phyloP scores from a whole-genome alignment of 2,888 invertebrate genomes.

The Heliconius sara region DNA sequence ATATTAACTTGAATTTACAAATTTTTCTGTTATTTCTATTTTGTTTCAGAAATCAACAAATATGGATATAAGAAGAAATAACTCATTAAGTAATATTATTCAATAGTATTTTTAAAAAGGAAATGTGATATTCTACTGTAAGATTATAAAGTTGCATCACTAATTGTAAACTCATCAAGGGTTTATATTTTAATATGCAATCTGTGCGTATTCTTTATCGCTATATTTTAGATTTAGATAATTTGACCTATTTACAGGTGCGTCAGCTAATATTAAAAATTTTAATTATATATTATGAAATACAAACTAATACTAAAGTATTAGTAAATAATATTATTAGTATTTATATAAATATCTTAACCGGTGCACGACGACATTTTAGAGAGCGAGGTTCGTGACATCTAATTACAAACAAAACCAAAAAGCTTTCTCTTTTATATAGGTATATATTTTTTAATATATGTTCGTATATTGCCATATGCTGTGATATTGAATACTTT shows the following conservation, averaged over 20 bases:
- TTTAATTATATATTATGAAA: no score
- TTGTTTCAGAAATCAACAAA: slow-evolving; percentile 87
- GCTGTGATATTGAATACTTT: slow-evolving; percentile 22
- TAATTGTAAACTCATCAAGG: slow-evolving; percentile 14
- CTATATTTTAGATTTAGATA: slow-evolving; percentile 14
- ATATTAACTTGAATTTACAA: not conserved
- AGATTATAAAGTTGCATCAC: slow-evolving; percentile 25
- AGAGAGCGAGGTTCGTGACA: not conserved
- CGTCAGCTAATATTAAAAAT: no score
- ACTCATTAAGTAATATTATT: slow-evolving; percentile 36
- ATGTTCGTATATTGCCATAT: not conserved
- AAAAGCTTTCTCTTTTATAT: no score
- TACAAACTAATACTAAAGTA: no score
- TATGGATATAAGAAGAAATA: slow-evolving; percentile 88
- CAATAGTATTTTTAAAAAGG: slow-evolving; percentile 17
- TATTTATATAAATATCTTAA: not conserved
- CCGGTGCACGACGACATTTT: not conserved
- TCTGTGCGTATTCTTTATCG: not conserved
- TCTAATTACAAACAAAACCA: not conserved
- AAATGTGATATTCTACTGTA: slow-evolving; percentile 46
- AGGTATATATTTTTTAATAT: no score
- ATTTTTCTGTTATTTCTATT: slow-evolving; percentile 44
- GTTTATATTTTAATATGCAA: slow-evolving; percentile 3
- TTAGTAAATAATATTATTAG: not conserved
- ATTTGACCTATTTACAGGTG: not conserved